Conservation (phyloP, 1,140 invertebrate genomes). For the Hylaeus volcanicus region DNA sequence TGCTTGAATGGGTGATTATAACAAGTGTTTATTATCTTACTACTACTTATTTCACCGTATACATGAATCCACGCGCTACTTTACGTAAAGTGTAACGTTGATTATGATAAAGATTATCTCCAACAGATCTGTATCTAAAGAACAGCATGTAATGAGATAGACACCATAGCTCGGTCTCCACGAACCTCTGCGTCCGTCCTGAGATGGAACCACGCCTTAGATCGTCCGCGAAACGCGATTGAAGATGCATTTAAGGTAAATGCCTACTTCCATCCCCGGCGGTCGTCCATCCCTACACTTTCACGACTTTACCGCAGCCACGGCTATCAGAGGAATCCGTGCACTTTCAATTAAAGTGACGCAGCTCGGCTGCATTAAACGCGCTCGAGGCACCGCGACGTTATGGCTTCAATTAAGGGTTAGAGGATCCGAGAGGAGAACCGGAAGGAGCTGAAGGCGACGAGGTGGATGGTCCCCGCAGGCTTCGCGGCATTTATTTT, state of each 20-base stretch:
- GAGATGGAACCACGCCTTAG: neutral
- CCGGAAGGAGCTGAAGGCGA: neutral
- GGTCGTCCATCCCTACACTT: slow-evolving; percentile 10
- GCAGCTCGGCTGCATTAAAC: slow-evolving; percentile 57
- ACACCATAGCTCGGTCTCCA: no score
- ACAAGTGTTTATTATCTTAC: no score
- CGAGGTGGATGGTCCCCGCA: slow-evolving; percentile 6
- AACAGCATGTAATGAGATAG: no score
- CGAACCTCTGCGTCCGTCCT: neutral
- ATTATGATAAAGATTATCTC: no score
- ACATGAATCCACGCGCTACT: no score
- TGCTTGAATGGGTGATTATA: no score
- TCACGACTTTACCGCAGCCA: slow-evolving; percentile 32
- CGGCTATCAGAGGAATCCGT: slow-evolving; percentile 59
- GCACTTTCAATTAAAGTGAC: slow-evolving; percentile 67
- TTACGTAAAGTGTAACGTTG: no score
- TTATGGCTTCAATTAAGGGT: slow-evolving; percentile 62
- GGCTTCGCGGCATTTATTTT: slow-evolving; percentile 44
- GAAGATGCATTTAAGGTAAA: slow-evolving; percentile 50
- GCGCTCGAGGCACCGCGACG: slow-evolving; percentile 42
- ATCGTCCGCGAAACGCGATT: slow-evolving; percentile 25
- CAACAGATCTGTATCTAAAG: no score
- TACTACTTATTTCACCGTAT: no score
- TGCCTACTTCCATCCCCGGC: slow-evolving; percentile 29
- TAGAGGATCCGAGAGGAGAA: slow-evolving; percentile 25